Evolutionary conservation across 2,888 invertebrate species (phyloP).

Genomic region (Epirrhoe alternata): DNA sequence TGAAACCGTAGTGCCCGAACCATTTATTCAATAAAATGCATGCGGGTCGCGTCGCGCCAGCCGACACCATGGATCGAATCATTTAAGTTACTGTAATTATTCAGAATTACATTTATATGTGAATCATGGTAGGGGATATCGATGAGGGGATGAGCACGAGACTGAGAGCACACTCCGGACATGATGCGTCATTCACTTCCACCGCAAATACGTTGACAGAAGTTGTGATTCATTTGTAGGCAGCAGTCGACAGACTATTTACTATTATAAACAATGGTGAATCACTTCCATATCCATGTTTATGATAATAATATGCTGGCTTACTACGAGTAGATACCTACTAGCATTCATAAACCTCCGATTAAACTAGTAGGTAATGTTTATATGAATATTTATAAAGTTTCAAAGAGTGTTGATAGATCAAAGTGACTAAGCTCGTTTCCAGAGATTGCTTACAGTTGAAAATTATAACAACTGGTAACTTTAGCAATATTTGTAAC

Average conservation of each 20-base stretch:
- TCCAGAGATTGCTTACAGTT: slow-evolving; percentile 28
- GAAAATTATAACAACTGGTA: slow-evolving; percentile 41
- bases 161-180: slow-evolving; percentile 28
- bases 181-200: slow-evolving; percentile 38
- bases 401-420: slow-evolving; percentile 20
- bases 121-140: slow-evolving; percentile 47
- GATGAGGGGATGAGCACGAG: slow-evolving; percentile 31
- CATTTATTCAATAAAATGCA: slow-evolving; percentile 80
- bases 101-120: slow-evolving; percentile 64
- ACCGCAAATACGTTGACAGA: slow-evolving; percentile 34
- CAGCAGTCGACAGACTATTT: slow-evolving; percentile 38
- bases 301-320: slow-evolving; percentile 42
- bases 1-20: slow-evolving; percentile 63
- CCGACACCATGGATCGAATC: slow-evolving; percentile 54
- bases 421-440: slow-evolving; percentile 16
- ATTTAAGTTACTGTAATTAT: slow-evolving; percentile 68
- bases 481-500: slow-evolving; percentile 42
- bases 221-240: slow-evolving; percentile 44
- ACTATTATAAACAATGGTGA: slow-evolving; percentile 46
- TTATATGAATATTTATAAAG: slow-evolving; percentile 32
- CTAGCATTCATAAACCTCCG: slow-evolving; percentile 16
- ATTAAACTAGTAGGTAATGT: slow-evolving; percentile 24
- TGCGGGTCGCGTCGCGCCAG: slow-evolving; percentile 69
- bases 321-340: slow-evolving; percentile 19
- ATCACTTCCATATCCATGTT: slow-evolving; percentile 34